Base-by-base conservation (phyloP, 2,797 vertebrate species). In the Sternotherus odoratus region DNA sequence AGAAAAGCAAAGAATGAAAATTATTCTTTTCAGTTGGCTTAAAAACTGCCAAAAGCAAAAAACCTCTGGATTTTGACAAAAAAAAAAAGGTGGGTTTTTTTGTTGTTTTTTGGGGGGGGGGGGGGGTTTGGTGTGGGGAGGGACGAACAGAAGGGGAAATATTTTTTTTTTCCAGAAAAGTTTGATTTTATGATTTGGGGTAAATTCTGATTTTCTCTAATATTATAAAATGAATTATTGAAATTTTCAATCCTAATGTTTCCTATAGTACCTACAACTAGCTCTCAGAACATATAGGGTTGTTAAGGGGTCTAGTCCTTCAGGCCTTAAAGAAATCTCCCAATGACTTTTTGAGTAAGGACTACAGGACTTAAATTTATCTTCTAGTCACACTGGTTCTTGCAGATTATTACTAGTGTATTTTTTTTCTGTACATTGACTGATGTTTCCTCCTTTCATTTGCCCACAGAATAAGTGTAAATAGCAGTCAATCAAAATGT, bases 401-500 rank as follows among this genome's bases (percentile, higher is more conserved):
- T 23, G n/a, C 36, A 69, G 36, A 43, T 43, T 69, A 69, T 39
- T 69, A 69, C 17, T 83, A 82, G 77, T 39, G 5, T 0, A 2
- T 23, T 4, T 4, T 17, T 85, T 86, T 95, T 4, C 63, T 92
- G 82, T 39, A 83, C 80, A 6, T 77, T 93, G 84, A 94, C 79
- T 6, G 83, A 24, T 87, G 66, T 63, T 5, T 77, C 7, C 1
- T 48, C 56, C 93, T 94, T 92, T 57, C 46, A 39, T 82, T 91
- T 93, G 87, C 54, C 49, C 17, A 26, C 21, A 48, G 2, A 48
- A 95, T 63, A 21, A 92, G 8, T 89, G 24, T 12, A 48, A 12
- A 84, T 49, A 36, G 7, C 11, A 82, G 49, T 93, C 91, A 92
- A 83, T 96, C 88, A 94, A 92, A 95, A 78, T 17, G 21, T 86